Conservation (phyloP, 2,888 invertebrate genomes). For the Dione vanillae region DNA sequence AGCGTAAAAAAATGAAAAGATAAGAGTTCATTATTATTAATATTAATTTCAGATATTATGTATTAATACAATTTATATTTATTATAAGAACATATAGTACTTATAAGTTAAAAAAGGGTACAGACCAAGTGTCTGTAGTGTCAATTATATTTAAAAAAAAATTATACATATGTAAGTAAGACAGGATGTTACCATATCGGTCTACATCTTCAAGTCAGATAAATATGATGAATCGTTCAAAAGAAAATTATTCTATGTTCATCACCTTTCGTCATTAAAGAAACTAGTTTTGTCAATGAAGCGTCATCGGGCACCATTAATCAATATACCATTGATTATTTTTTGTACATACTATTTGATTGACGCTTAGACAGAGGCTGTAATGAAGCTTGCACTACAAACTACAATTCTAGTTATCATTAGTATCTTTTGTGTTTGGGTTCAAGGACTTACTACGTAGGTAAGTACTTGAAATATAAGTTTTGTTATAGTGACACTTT, state of each 20-base stretch:
- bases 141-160: too few species aligned
- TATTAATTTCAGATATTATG: too few species aligned
- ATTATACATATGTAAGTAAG: not conserved
- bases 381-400: conserved; percentile 64
- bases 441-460: conserved; percentile 34
- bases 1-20: too few species aligned
- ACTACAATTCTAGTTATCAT: conserved; percentile 34
- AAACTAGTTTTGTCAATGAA: conserved; percentile 63
- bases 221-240: conserved; percentile 28
- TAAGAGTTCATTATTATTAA: too few species aligned
- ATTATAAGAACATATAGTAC: too few species aligned
- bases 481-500: too few species aligned
- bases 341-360: conserved; percentile 63
- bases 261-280: conserved; percentile 38
- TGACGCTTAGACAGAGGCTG: conserved; percentile 78
- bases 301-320: conserved; percentile 66
- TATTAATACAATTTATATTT: too few species aligned
- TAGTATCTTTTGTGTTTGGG: conserved; percentile 35
- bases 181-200: conserved; percentile 3
- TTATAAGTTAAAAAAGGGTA: too few species aligned
- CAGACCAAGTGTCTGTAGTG: too few species aligned
- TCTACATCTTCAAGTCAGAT: not conserved
- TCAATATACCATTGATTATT: conserved; percentile 71
- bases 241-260: conserved; percentile 27
- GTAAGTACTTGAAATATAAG: not conserved